These are phyloP conservation scores for Andrena praecox DNA, from an alignment of 2,888 invertebrate species.

Conservation along the genomic window DNA sequence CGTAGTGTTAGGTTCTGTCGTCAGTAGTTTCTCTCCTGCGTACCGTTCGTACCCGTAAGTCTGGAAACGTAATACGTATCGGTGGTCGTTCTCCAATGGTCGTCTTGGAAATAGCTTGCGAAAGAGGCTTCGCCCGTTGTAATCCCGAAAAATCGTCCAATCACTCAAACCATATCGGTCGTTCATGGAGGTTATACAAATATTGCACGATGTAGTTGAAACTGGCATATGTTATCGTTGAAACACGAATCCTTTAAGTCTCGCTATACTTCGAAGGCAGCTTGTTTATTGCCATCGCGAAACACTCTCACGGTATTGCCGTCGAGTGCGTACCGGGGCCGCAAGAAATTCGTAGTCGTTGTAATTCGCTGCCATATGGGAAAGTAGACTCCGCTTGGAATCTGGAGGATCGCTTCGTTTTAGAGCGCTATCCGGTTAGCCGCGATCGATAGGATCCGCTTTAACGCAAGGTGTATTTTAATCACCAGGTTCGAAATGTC, in stretches of 20 bases:
- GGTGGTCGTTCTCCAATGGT: background rate
- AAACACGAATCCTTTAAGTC: background rate
- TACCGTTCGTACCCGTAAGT: constrained; percentile 3
- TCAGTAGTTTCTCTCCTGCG: background rate
- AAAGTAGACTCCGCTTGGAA: background rate
- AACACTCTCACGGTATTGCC: background rate
- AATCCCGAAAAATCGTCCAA: background rate
- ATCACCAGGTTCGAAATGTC: constrained; percentile 30
- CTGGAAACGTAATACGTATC: background rate
- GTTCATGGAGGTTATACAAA: constrained; percentile 32
- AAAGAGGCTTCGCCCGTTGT: background rate
- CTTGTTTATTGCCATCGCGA: background rate
- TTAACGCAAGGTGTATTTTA: background rate
- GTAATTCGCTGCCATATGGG: background rate
- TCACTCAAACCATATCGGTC: constrained; percentile 19
- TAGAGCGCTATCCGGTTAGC: background rate
- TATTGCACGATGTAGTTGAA: background rate
- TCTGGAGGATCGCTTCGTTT: background rate
- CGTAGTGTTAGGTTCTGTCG: background rate
- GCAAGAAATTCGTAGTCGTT: background rate
- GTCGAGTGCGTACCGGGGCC: background rate
- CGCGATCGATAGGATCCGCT: background rate
- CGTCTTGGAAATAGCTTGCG: background rate
- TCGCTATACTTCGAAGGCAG: background rate
- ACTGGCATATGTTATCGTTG: background rate